These are phyloP conservation scores for Zosterops pallidus DNA, from an alignment of 2,113 vertebrate genomes.

Conservation along the genomic window DNA sequence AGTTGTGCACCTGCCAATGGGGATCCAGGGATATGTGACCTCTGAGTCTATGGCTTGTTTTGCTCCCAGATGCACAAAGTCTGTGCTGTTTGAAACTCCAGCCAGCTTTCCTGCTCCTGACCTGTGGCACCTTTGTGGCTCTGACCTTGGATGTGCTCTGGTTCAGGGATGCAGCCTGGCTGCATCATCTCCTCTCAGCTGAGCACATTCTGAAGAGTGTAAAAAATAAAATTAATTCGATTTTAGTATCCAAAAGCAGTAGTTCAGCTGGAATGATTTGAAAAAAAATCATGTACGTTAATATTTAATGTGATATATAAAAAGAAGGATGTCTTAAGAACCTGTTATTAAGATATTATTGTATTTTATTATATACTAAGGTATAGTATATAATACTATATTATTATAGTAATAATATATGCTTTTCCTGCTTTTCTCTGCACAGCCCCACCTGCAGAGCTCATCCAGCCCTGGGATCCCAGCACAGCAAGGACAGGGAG, in stretches of 20 bases:
- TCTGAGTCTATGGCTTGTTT: background rate
- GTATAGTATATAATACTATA: too few species aligned
- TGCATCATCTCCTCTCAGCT: background rate
- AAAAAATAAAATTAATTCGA: background rate
- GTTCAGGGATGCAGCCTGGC: background rate
- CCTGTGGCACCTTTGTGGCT: background rate
- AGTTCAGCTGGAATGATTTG: background rate
- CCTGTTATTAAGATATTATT: background rate
- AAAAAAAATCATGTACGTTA: background rate
- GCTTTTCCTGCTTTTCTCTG: background rate
- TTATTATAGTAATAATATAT: too few species aligned
- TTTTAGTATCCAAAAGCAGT: background rate
- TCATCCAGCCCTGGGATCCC: background rate
- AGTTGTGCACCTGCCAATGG: background rate
- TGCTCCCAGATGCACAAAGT: background rate
- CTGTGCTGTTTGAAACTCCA: background rate
- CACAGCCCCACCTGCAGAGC: background rate
- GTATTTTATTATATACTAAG: background rate
- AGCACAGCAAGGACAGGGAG: background rate
- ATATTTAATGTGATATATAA: background rate
- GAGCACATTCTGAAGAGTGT: background rate
- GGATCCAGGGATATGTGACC: background rate
- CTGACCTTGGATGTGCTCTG: background rate
- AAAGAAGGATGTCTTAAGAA: background rate
- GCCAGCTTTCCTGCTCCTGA: background rate